phyloP scores from a whole-genome alignment of 1,140 invertebrate species.

The Cydia pomonella region DNA sequence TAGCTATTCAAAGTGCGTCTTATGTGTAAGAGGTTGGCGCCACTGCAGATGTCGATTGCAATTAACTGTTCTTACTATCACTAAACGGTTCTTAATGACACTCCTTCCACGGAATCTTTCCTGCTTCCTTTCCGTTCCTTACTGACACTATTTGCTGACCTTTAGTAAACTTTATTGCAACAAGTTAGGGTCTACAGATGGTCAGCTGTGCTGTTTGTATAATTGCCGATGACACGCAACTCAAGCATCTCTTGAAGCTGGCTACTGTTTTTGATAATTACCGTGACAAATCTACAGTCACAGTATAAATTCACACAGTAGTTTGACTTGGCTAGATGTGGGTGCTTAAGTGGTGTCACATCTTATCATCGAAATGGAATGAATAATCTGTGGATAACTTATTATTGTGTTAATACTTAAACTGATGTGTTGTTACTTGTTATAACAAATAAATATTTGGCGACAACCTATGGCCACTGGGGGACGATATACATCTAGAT shows the following conservation, averaged over 20 bases:
- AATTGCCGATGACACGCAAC: background rate
- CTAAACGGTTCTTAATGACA: background rate
- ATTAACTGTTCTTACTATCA: background rate
- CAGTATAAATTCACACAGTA: background rate
- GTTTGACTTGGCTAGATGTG: background rate
- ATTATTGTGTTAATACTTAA: too few relatives aligned
- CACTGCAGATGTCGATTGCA: too few relatives aligned
- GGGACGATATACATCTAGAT: too few relatives aligned
- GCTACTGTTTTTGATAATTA: background rate
- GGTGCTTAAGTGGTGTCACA: too few relatives aligned
- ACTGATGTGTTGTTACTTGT: too few relatives aligned
- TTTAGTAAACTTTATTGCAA: background rate
- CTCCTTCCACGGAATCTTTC: background rate
- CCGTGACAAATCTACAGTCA: background rate
- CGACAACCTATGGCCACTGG: too few relatives aligned
- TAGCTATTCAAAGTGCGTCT: too few relatives aligned
- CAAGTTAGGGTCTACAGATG: background rate
- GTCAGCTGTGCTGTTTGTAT: background rate
- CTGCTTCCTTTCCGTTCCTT: background rate
- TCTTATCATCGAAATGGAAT: too few relatives aligned
- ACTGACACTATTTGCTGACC: background rate
- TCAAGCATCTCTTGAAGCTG: background rate
- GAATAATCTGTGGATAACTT: too few relatives aligned
- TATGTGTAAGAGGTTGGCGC: too few relatives aligned
- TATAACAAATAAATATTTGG: too few relatives aligned